Evolutionary conservation across 2,113 vertebrate genomes (phyloP).

Genomic region (Carassius carassius): DNA sequence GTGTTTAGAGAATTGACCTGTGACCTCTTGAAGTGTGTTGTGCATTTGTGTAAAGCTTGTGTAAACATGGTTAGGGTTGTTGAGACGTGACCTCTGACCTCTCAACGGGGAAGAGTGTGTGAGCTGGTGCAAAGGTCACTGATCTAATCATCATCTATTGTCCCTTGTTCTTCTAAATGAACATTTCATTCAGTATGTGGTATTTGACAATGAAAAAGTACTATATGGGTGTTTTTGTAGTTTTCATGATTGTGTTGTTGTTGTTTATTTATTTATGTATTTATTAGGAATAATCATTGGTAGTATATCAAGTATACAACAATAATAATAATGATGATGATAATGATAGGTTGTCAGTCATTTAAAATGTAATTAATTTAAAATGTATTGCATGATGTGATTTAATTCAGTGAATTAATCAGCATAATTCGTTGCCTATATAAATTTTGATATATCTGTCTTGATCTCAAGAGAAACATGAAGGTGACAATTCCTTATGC

Average conservation of each 20-base stretch:
- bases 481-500: conserved; percentile 2
- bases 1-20: conserved; percentile 38
- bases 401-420: not conserved
- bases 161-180: not conserved
- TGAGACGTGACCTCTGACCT: conserved; percentile 42
- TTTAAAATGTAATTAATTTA: not conserved
- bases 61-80: conserved; percentile 29
- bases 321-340: not conserved
- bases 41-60: conserved; percentile 39
- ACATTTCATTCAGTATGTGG: not conserved
- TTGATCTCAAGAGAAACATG: not conserved
- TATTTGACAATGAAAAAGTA: not conserved
- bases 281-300: not conserved
- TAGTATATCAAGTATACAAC: no score
- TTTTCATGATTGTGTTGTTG: no score
- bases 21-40: conserved; percentile 29
- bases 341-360: not conserved
- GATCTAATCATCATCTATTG: conserved; percentile 26
- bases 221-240: no score
- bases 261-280: not conserved
- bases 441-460: not conserved
- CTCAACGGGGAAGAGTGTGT: conserved; percentile 87
- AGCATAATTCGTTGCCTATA: not conserved
- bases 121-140: conserved; percentile 77
- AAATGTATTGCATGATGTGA: not conserved